These are phyloP conservation scores for Thera obeliscata DNA, from an alignment of 2,888 invertebrate genomes.

Conservation along the genomic window DNA sequence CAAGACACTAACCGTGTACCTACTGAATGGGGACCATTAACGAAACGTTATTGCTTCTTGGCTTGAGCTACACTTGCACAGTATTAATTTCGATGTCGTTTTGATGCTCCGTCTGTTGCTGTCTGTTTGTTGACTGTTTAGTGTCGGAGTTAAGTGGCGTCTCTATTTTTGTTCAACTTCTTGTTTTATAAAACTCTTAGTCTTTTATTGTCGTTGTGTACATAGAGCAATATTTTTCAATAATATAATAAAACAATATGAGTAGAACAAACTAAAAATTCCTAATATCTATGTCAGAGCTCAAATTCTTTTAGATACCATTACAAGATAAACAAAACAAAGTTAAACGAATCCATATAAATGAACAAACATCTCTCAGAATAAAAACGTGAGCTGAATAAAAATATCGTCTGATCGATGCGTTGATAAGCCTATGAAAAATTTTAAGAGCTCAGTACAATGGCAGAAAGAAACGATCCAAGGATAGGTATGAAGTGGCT, in stretches of 20 bases:
- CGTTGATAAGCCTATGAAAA: slow-evolving; percentile 76
- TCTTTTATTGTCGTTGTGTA: not conserved
- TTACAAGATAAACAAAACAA: slow-evolving; percentile 42
- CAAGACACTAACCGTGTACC: slow-evolving; percentile 74
- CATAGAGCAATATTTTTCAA: not conserved
- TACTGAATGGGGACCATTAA: slow-evolving; percentile 80
- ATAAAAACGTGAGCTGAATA: slow-evolving; percentile 77
- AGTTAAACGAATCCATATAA: slow-evolving; percentile 73
- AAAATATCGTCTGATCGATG: slow-evolving; percentile 74
- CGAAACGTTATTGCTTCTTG: slow-evolving; percentile 79
- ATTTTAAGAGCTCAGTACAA: slow-evolving; percentile 70
- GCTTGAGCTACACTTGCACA: slow-evolving; percentile 73
- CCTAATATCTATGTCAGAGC: no score
- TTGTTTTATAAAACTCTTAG: not conserved
- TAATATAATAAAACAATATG: not conserved
- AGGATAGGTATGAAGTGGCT: slow-evolving; percentile 60
- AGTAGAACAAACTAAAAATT: not conserved
- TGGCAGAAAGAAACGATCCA: slow-evolving; percentile 61
- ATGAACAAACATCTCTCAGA: slow-evolving; percentile 74
- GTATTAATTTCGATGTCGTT: slow-evolving; percentile 70
- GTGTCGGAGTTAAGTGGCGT: slow-evolving; percentile 57
- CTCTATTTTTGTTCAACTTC: slow-evolving; percentile 23
- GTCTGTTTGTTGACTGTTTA: slow-evolving; percentile 58
- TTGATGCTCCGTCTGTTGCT: slow-evolving; percentile 34
- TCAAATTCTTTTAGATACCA: slow-evolving; percentile 2